Evolutionary conservation across 2,797 vertebrate genomes (phyloP).

Genomic region (Halcyon badia): DNA sequence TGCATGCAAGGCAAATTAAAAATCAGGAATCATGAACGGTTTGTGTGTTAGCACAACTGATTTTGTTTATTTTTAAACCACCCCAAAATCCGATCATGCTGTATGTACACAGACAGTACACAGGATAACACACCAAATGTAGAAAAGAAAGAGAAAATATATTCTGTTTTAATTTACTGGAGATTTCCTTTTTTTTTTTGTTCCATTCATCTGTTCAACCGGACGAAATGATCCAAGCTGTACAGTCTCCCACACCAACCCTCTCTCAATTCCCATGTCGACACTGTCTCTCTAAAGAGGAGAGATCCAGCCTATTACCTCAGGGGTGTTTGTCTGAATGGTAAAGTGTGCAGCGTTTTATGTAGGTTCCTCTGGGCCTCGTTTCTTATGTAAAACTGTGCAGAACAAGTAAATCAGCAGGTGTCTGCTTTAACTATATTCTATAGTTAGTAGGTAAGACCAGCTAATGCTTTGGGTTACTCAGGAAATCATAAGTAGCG

Average conservation of each 20-base stretch:
- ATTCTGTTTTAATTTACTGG: neutral
- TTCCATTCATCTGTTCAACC: neutral
- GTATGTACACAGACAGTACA: conserved; percentile 52
- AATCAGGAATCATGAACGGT: neutral
- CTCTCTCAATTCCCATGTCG: neutral
- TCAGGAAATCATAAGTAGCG: conserved; percentile 43
- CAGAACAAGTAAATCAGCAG: neutral
- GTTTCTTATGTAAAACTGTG: neutral
- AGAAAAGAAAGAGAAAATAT: neutral
- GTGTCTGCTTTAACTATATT: neutral
- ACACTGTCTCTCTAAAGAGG: neutral
- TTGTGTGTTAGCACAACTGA: neutral
- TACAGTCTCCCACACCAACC: neutral
- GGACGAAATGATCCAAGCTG: neutral
- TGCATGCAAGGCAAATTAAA: neutral
- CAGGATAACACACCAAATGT: neutral
- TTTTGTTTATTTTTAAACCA: conserved; percentile 64
- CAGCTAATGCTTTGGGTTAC: conserved; percentile 29
- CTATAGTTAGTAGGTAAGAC: conserved; percentile 53
- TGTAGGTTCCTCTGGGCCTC: neutral
- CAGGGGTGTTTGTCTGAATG: neutral
- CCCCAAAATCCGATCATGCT: conserved; percentile 34
- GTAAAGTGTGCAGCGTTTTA: neutral
- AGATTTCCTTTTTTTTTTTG: neutral
- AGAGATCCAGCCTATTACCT: neutral